phyloP scores from a whole-genome alignment of 2,797 vertebrate genomes.

The Limosa lapponica region DNA sequence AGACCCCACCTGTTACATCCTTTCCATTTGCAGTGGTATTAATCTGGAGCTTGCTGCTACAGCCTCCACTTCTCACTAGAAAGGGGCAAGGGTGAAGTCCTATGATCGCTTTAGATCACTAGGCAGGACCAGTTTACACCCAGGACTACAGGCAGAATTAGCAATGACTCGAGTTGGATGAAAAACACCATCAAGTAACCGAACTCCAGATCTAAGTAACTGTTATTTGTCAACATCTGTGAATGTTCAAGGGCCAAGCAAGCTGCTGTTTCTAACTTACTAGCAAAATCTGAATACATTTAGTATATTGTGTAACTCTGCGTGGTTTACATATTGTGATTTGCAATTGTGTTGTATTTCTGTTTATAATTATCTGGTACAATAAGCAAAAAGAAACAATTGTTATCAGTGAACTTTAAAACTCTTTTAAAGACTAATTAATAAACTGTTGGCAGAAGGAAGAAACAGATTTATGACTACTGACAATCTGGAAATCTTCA shows the following conservation, averaged over 20 bases:
- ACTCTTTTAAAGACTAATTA: constrained; percentile 38
- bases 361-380: constrained; percentile 35
- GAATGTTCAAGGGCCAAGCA: neutral
- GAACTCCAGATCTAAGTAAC: neutral
- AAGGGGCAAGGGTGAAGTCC: neutral
- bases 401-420: constrained; percentile 48
- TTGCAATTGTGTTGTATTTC: neutral
- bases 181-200: neutral
- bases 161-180: neutral
- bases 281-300: neutral
- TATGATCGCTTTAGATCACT: neutral
- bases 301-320: neutral
- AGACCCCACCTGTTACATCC: neutral
- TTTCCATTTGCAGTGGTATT: neutral
- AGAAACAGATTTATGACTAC: constrained; percentile 61
- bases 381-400: constrained; percentile 39
- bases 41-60: neutral
- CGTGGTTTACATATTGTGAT: neutral
- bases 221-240: neutral
- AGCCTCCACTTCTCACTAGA: neutral
- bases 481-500: constrained; percentile 65
- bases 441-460: constrained; percentile 59
- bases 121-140: neutral
- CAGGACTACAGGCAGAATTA: neutral
- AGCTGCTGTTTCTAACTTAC: neutral